phyloP scores from a whole-genome alignment of 2,797 vertebrate species.

The Chaetophractus vellerosus region DNA sequence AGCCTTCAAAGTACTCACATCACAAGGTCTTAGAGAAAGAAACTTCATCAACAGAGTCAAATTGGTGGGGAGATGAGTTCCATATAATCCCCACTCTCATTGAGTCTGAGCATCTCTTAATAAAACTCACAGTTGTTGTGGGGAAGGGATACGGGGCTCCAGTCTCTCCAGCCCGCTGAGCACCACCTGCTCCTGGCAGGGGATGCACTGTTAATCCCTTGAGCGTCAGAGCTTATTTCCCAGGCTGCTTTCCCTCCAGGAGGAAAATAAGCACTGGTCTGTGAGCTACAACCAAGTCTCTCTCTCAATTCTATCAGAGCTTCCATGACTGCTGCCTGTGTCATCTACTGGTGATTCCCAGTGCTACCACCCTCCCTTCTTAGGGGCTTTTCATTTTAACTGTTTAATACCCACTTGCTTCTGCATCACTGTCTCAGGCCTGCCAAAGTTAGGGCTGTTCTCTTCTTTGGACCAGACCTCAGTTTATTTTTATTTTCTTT shows the following conservation, averaged over 20 bases:
- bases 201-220: conserved; percentile 70
- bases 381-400: background rate
- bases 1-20: conserved; percentile 1
- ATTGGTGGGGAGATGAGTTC: conserved; percentile 67
- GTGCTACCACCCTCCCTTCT: background rate
- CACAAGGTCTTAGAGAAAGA: conserved; percentile 61
- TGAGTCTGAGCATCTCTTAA: conserved; percentile 78
- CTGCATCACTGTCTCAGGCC: background rate
- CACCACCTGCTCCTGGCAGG: conserved; percentile 80
- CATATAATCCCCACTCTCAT: conserved; percentile 74
- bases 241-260: conserved; percentile 64
- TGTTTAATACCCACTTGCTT: background rate
- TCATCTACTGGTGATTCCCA: background rate
- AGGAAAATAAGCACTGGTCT: conserved; percentile 67
- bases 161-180: conserved; percentile 76
- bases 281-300: conserved; percentile 35
- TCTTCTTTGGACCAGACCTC: background rate
- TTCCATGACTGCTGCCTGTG: background rate
- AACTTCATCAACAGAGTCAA: conserved; percentile 78
- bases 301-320: background rate
- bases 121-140: conserved; percentile 83
- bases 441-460: background rate
- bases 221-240: conserved; percentile 74
- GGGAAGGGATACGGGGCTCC: conserved; percentile 71
- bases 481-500: conserved; percentile 2